A percentile compares a stretch with the other conserved stretches of the same genome.
Evolutionary conservation across 2,888 invertebrate genomes (phyloP).

Genomic region (Cyaniris semiargus): DNA sequence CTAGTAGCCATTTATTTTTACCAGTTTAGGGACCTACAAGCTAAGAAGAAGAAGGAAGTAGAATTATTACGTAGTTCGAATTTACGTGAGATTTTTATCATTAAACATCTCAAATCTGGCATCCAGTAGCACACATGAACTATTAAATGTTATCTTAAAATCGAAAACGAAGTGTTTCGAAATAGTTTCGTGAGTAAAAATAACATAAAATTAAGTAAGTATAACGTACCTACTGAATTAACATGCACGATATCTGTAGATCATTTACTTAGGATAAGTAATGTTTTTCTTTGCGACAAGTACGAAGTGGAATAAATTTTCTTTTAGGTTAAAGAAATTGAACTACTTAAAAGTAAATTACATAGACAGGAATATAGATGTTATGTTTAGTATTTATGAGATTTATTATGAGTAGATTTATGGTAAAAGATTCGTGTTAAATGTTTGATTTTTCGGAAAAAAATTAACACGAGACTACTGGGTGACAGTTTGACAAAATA

Average conservation of each 20-base stretch:
- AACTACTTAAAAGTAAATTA: too few species aligned
- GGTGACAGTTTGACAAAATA: too few species aligned
- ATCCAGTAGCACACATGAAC: conserved; percentile 4
- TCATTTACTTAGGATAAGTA: background rate
- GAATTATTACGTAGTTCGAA: background rate
- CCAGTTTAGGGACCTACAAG: too few species aligned
- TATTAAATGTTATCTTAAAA: conserved; percentile 8
- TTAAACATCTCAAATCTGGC: background rate
- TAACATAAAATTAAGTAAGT: background rate
- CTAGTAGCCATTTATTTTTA: too few species aligned
- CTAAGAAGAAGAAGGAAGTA: too few species aligned
- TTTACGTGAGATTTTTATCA: conserved; percentile 4
- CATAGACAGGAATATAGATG: too few species aligned
- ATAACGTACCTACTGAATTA: background rate
- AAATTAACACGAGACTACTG: too few species aligned
- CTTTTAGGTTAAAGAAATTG: background rate
- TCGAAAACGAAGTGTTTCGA: conserved; percentile 10
- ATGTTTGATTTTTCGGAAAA: too few species aligned
- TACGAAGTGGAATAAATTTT: background rate
- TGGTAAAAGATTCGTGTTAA: too few species aligned
- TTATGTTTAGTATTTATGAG: too few species aligned
- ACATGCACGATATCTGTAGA: background rate
- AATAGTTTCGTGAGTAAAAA: conserved; percentile 23
- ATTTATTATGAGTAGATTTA: too few species aligned
- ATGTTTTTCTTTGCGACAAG: background rate